phyloP scores from a whole-genome alignment of 2,888 invertebrate genomes.

The Hirtodrosophila alboralis region DNA sequence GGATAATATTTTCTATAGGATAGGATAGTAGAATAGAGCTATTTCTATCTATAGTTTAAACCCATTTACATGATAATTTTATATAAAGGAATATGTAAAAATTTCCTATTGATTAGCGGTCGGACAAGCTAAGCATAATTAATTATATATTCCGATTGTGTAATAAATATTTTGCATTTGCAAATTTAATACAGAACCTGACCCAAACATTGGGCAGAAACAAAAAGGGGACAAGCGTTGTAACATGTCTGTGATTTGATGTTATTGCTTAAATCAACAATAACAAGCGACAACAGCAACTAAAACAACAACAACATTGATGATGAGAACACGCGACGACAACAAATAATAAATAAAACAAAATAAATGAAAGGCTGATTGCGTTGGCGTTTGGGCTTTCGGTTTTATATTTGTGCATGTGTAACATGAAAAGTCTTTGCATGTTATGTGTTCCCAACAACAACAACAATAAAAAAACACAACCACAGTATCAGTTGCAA shows the following conservation, averaged over 20 bases:
- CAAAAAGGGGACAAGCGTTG: slow-evolving; percentile 29
- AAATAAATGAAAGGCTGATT: slow-evolving; percentile 64
- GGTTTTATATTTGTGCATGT: slow-evolving; percentile 44
- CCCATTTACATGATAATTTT: too few relatives aligned
- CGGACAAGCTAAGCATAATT: too few relatives aligned
- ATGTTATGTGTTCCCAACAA: slow-evolving; percentile 48
- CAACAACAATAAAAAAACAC: slow-evolving; percentile 25
- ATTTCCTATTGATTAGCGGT: too few relatives aligned
- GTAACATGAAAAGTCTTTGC: slow-evolving; percentile 72
- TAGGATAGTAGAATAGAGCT: too few relatives aligned
- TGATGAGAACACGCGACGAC: slow-evolving; percentile 61
- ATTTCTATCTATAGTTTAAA: too few relatives aligned
- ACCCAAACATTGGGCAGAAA: slow-evolving; percentile 16
- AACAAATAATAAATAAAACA: slow-evolving; percentile 51
- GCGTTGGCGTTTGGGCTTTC: slow-evolving; percentile 48
- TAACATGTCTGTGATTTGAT: slow-evolving; percentile 60
- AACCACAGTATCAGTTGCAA: slow-evolving; percentile 19
- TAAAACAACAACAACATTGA: slow-evolving; percentile 18
- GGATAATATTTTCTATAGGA: too few relatives aligned
- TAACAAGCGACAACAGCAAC: slow-evolving; percentile 46
- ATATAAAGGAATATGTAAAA: too few relatives aligned
- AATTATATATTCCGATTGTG: slow-evolving; percentile 68
- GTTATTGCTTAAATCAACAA: slow-evolving; percentile 66
- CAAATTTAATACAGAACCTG: slow-evolving; percentile 58
- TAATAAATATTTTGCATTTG: slow-evolving; percentile 58